Conservation (phyloP, 2,888 invertebrate genomes). For the Apocheima hispidaria region DNA sequence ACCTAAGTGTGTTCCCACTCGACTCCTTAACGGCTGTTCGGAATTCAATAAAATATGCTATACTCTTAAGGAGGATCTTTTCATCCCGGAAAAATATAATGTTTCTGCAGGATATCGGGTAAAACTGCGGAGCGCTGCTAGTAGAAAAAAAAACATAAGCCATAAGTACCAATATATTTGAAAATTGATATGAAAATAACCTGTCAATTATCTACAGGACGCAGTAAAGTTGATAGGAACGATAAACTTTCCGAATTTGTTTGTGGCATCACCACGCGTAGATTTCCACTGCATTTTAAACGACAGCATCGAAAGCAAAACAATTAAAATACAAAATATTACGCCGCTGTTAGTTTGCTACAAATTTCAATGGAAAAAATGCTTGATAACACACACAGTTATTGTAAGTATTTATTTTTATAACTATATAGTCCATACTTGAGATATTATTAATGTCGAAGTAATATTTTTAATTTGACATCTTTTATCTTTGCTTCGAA, state of each 20-base stretch:
- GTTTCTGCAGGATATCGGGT: too few relatives aligned
- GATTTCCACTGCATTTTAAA: slow-evolving; percentile 87
- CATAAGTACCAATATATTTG: neutral
- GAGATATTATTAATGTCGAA: neutral
- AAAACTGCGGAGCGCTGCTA: too few relatives aligned
- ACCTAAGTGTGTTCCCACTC: too few relatives aligned
- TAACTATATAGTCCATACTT: neutral
- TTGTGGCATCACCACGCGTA: slow-evolving; percentile 81
- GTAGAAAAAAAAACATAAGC: too few relatives aligned
- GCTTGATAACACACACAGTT: slow-evolving; percentile 48
- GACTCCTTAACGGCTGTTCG: too few relatives aligned
- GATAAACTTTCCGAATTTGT: slow-evolving; percentile 89
- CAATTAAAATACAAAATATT: slow-evolving; percentile 74
- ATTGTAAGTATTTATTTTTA: neutral
- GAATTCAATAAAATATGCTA: too few relatives aligned
- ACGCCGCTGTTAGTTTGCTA: slow-evolving; percentile 76
- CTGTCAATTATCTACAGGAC: slow-evolving; percentile 80
- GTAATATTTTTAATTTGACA: neutral
- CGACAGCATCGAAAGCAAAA: slow-evolving; percentile 70
- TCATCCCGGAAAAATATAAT: neutral
- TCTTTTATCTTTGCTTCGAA: slow-evolving; percentile 1
- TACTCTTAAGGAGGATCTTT: too few relatives aligned
- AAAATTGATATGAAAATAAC: neutral
- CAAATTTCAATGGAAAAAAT: slow-evolving; percentile 73
- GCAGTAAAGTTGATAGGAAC: slow-evolving; percentile 87